phyloP scores from a whole-genome alignment of 2,888 invertebrate species.

The Cataglyphis livida region DNA sequence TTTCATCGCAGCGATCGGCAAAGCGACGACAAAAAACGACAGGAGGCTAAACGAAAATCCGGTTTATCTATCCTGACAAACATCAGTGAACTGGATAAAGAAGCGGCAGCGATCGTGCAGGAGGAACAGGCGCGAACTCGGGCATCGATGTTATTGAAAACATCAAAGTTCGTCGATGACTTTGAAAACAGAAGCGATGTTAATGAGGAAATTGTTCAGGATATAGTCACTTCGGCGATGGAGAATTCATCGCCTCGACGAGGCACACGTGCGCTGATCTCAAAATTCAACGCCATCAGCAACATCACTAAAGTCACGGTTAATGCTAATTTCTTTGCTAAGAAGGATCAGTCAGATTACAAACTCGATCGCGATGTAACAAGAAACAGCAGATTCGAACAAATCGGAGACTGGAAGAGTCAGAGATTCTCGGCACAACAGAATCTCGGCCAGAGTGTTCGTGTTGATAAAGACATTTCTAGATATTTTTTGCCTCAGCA shows the following conservation, averaged over 20 bases:
- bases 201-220: conserved; percentile 78
- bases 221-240: conserved; percentile 79
- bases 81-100: conserved; percentile 92
- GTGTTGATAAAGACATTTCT: conserved; percentile 77
- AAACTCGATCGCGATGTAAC: conserved; percentile 62
- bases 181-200: conserved; percentile 68
- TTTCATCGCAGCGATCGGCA: conserved; percentile 79
- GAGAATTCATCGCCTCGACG: conserved; percentile 80
- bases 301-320: conserved; percentile 87
- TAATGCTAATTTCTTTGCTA: conserved; percentile 86
- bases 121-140: conserved; percentile 85
- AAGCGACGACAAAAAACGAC: conserved; percentile 77
- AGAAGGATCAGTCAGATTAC: conserved; percentile 78
- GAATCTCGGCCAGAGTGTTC: conserved; percentile 45
- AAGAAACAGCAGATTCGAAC: conserved; percentile 58
- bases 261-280: conserved; percentile 87
- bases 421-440: conserved; percentile 55
- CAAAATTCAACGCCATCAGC: conserved; percentile 89
- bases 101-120: conserved; percentile 91
- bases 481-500: conserved; percentile 78
- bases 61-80: conserved; percentile 89
- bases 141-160: conserved; percentile 78
- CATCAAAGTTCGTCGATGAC: conserved; percentile 64
- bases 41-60: conserved; percentile 87
- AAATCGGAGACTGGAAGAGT: conserved; percentile 60